Conservation (phyloP, 2,797 vertebrate genomes). For the Enteromius radiatus region DNA sequence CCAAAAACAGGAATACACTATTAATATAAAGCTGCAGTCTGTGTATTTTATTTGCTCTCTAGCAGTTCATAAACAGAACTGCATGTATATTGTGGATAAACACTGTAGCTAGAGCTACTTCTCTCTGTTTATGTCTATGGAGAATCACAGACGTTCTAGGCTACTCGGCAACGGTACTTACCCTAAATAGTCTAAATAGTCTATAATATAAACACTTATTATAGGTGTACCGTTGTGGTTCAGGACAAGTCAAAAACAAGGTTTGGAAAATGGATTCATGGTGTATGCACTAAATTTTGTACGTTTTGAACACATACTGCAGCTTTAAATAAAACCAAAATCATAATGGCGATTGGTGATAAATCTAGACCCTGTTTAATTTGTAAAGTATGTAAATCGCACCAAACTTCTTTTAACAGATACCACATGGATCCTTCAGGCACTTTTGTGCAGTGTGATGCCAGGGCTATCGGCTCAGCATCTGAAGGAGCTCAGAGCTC, state of each 20-base stretch:
- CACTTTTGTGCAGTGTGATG: conserved; percentile 97
- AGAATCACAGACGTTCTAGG: too few species aligned
- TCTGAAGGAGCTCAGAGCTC: conserved; percentile 98
- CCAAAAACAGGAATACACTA: not conserved
- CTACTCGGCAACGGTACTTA: not conserved
- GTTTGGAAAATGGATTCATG: not conserved
- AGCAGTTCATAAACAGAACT: not conserved
- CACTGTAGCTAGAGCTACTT: not conserved
- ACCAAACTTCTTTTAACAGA: conserved; percentile 66
- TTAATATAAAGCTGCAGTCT: too few species aligned
- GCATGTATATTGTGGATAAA: not conserved
- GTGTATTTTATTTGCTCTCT: too few species aligned
- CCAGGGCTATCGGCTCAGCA: conserved; percentile 95
- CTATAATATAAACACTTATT: not conserved
- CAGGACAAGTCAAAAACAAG: not conserved
- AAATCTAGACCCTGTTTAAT: not conserved
- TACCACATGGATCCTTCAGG: conserved; percentile 99
- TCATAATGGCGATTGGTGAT: too few species aligned
- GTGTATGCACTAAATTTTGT: not conserved
- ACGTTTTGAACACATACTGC: not conserved
- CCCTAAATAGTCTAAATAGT: not conserved
- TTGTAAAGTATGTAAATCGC: not conserved
- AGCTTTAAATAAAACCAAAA: not conserved
- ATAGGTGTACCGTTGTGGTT: not conserved
- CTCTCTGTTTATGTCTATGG: not conserved